These are phyloP conservation scores for Antennarius maculatus DNA, from an alignment of 2,797 vertebrate species.

Conservation along the genomic window DNA sequence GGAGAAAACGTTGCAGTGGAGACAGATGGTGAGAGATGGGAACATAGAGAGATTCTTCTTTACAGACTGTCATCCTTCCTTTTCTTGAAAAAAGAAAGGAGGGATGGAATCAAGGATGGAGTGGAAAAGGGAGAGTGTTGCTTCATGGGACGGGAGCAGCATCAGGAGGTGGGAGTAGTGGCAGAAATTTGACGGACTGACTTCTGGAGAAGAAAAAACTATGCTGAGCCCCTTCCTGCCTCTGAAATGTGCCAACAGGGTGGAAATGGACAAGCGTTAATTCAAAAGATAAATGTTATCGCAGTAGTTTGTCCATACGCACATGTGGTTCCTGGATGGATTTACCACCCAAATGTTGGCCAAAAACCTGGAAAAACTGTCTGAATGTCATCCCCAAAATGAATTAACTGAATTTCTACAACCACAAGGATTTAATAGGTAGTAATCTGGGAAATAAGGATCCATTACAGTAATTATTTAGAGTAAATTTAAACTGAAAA, in stretches of 20 bases:
- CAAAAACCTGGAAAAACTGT: conserved; percentile 20
- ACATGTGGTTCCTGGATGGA: conserved; percentile 45
- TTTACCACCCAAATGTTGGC: conserved; percentile 27
- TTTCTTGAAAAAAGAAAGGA: conserved; percentile 2
- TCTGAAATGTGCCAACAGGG: conserved; percentile 68
- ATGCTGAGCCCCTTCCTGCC: conserved; percentile 45
- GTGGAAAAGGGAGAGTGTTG: conserved; percentile 20
- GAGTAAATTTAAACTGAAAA: background rate
- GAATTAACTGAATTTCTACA: conserved; percentile 24
- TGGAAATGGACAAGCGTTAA: conserved; percentile 65
- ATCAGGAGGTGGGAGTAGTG: conserved; percentile 53
- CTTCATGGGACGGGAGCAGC: conserved; percentile 20
- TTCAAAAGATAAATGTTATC: conserved; percentile 71
- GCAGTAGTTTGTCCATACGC: conserved; percentile 44
- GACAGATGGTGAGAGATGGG: conserved; percentile 50
- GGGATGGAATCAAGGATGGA: conserved; percentile 6
- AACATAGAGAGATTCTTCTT: conserved; percentile 14
- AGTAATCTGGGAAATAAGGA: background rate
- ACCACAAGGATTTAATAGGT: conserved; percentile 4
- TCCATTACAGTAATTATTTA: conserved; percentile 3
- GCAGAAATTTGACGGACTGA: conserved; percentile 69
- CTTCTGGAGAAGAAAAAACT: conserved; percentile 27
- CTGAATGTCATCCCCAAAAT: conserved; percentile 15
- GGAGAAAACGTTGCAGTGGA: conserved; percentile 27
- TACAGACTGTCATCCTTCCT: conserved; percentile 12